Conservation (phyloP, 2,113 vertebrate genomes). For the Amphiprion ocellaris region DNA sequence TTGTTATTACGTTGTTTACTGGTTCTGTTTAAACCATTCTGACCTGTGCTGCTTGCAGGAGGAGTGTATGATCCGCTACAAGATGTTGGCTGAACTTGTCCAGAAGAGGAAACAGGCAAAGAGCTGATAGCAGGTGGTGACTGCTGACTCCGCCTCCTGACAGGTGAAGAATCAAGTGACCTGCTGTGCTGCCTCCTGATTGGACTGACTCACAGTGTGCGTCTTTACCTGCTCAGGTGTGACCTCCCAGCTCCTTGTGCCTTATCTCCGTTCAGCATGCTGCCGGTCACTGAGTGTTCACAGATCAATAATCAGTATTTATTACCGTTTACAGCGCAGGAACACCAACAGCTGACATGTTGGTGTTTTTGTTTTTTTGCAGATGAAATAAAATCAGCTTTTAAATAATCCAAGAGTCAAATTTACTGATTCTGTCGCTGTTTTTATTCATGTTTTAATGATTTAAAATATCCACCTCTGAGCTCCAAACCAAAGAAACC, state of each 20-base stretch:
- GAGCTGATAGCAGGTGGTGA: constrained; percentile 84
- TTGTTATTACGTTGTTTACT: no score
- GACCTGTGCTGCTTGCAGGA: not conserved
- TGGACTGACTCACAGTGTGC: not conserved
- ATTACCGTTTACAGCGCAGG: constrained; percentile 35
- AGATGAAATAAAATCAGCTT: no score
- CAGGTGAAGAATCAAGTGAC: constrained; percentile 15
- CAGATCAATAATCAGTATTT: constrained; percentile 75
- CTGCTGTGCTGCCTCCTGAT: constrained; percentile 10
- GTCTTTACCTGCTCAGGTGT: constrained; percentile 34
- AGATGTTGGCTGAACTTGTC: constrained; percentile 94
- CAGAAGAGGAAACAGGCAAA: constrained; percentile 94
- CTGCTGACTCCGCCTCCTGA: not conserved
- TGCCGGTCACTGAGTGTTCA: constrained; percentile 53
- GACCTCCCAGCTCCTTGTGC: constrained; percentile 73
- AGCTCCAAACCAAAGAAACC: no score
- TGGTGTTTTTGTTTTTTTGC: no score
- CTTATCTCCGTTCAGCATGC: constrained; percentile 68
- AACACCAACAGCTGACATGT: not conserved
- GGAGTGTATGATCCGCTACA: constrained; percentile 91
- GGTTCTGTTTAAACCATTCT: no score
- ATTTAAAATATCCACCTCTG: no score
- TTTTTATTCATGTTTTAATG: no score
- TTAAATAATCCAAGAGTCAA: no score
- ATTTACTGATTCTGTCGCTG: no score